Conservation (phyloP, 2,113 vertebrate species). For the Chloebia gouldiae region DNA sequence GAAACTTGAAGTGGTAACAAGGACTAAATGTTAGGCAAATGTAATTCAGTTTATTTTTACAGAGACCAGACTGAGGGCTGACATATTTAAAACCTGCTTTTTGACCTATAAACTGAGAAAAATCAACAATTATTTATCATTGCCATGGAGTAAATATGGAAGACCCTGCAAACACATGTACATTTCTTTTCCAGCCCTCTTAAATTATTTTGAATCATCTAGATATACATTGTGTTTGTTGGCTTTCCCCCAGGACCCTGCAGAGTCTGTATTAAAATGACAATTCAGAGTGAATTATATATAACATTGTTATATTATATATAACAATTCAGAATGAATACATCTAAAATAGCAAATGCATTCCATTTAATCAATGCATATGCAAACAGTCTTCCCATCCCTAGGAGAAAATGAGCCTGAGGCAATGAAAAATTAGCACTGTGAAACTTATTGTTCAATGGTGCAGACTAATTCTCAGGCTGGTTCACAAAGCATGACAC, state of each 20-base stretch:
- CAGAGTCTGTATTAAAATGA: slow-evolving; percentile 18
- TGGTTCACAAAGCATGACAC: neutral
- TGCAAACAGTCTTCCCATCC: neutral
- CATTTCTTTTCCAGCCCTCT: neutral
- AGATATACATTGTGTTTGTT: neutral
- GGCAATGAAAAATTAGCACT: neutral
- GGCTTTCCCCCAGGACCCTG: neutral
- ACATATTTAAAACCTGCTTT: neutral
- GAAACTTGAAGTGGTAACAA: neutral
- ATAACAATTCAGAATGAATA: neutral
- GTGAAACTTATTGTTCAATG: neutral
- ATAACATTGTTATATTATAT: neutral
- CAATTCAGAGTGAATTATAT: neutral
- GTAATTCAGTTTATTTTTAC: neutral
- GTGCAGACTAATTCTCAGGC: neutral
- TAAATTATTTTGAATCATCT: slow-evolving; percentile 37
- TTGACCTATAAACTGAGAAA: slow-evolving; percentile 6
- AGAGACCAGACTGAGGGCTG: neutral
- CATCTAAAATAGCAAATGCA: slow-evolving; percentile 12
- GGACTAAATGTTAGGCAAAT: neutral
- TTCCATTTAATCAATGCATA: neutral
- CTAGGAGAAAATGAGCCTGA: neutral
- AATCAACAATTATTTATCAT: neutral
- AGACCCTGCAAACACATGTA: neutral
- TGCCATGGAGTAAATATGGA: neutral